Evolutionary conservation across 2,113 vertebrate species (phyloP).

Genomic region (Eulacestoma nigropectus): DNA sequence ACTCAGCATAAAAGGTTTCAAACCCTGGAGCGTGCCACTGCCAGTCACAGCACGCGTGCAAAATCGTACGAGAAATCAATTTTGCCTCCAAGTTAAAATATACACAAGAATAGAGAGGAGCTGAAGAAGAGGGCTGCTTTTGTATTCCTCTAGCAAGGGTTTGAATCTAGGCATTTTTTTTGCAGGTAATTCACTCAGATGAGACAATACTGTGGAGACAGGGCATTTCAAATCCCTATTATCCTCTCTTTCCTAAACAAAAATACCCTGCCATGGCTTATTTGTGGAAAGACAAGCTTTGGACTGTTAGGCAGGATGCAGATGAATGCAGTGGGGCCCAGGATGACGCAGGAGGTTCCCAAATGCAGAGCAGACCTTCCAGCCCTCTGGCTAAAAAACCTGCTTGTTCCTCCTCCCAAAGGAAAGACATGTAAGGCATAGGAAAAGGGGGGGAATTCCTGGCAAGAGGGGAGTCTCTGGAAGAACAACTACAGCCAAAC

Average conservation of each 20-base stretch:
- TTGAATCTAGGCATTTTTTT: background rate
- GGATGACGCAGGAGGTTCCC: background rate
- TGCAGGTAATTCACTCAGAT: conserved; percentile 2
- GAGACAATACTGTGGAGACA: background rate
- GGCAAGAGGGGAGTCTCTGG: background rate
- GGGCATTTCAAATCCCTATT: background rate
- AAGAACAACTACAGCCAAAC: background rate
- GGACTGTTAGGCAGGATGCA: background rate
- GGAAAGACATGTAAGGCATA: background rate
- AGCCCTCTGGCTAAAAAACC: background rate
- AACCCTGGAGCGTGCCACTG: conserved; percentile 14
- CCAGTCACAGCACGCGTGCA: background rate
- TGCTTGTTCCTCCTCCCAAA: background rate
- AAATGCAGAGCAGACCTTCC: background rate
- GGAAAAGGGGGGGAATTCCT: background rate
- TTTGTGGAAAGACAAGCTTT: background rate
- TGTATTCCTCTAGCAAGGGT: background rate
- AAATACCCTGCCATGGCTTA: background rate
- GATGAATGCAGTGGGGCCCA: background rate
- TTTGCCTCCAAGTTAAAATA: conserved; percentile 10
- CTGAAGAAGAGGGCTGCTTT: background rate
- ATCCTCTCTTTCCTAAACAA: background rate
- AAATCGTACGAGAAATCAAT: background rate
- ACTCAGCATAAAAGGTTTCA: conserved; percentile 31
- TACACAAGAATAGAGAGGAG: background rate